Evolutionary conservation across 1,140 invertebrate genomes (phyloP), one percentile per base, ranked within the genome.

Genomic region (Drosophila punjabiensis): DNA sequence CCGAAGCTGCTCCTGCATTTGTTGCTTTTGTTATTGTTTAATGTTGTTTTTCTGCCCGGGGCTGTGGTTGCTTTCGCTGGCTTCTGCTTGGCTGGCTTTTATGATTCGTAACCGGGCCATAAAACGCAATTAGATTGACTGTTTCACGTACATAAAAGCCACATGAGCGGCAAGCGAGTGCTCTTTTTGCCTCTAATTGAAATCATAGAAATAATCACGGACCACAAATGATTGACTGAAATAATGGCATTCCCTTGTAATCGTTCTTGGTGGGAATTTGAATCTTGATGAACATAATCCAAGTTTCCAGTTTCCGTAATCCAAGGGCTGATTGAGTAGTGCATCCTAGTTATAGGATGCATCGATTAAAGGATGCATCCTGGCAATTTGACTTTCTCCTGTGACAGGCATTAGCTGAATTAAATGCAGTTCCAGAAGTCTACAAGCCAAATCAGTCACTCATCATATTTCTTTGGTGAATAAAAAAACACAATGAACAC

Each of bases 61-160:
- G 52, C 2, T 24, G 18, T 35, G 33, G 53, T 14, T 69, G 56
- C 52, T 39, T 48, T 45, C 30, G 20, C 48, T 37, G 73, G 30
- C 53, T 52, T 52, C 55, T 69, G 48, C 76, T 56, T 53, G 47
- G 56, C 18, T 48, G 50, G 11, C 60, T 68, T 76, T 82, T 63
- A 67, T 67, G 71, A 67, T 83, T 80, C 52, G 64, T 56, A 50
- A 24, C 61, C 41, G 41, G 47, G 76, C 55, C 68, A 88, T 87
- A 87, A 87, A 88, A 66, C 65, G 62, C 80, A 83, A 88, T 87
- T 83, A 81, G 80, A 88, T 83, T 83, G 84, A 82, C 79, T 55
- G 64, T 37, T 56, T 45, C 28, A 55, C 56, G 59, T 56, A 50
- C 69, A 86, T 81, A 79, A 85, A 82, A 81, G 75, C 78, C 75